A percentile compares a stretch with the other conserved stretches of the same genome.
Evolutionary conservation across 2,113 vertebrate species (phyloP).

Genomic region (Alouatta palliata): DNA sequence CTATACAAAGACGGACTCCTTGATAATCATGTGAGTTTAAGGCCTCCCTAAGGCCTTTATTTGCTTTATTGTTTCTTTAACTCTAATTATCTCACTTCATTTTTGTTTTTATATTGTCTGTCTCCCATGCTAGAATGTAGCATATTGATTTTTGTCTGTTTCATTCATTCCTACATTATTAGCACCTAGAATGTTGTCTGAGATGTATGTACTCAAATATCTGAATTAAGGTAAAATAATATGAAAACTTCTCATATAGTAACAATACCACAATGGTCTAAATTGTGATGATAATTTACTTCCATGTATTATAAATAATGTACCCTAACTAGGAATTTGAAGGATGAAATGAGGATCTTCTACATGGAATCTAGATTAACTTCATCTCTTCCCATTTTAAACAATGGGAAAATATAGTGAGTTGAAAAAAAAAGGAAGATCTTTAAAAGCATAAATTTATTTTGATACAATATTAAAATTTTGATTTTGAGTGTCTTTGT

Average conservation of each 20-base stretch:
- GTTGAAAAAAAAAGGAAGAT: neutral
- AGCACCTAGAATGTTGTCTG: neutral
- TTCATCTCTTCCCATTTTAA: neutral
- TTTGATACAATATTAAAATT: constrained; percentile 12
- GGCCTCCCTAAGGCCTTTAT: neutral
- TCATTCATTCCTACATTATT: neutral
- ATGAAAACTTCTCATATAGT: neutral
- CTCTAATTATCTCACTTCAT: neutral
- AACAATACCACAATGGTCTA: neutral
- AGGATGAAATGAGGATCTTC: neutral
- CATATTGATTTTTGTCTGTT: neutral
- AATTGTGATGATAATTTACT: constrained; percentile 20
- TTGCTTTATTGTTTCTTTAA: constrained; percentile 23
- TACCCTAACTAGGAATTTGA: neutral
- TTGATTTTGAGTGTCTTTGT: neutral
- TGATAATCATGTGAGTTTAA: neutral
- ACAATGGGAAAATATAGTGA: neutral
- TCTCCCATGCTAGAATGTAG: neutral
- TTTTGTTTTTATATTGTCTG: neutral
- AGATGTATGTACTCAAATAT: neutral
- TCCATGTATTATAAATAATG: neutral
- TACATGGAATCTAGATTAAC: neutral
- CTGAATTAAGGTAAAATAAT: constrained; percentile 51
- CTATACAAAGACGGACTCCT: neutral
- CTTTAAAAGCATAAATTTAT: constrained; percentile 13